These are phyloP conservation scores for Semotilus atromaculatus DNA, from an alignment of 2,797 vertebrate species.

Conservation along the genomic window DNA sequence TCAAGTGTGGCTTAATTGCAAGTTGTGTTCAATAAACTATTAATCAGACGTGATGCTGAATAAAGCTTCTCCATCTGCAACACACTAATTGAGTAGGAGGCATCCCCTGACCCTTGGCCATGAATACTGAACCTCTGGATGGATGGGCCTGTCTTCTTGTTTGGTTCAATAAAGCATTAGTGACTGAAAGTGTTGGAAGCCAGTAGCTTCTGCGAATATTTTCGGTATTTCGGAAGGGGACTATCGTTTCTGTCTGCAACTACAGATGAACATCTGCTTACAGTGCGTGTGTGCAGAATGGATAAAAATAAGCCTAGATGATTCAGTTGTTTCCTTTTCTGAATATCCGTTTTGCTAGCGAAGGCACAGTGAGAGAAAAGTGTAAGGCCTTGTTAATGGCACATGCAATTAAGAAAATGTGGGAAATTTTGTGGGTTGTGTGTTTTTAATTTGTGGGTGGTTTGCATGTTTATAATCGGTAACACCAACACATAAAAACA, in stretches of 20 bases:
- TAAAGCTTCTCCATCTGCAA: slow-evolving; percentile 43
- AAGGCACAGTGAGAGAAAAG: background rate
- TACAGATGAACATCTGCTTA: slow-evolving; percentile 41
- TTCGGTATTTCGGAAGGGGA: background rate
- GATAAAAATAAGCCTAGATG: slow-evolving; percentile 41
- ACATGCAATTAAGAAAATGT: slow-evolving; percentile 14
- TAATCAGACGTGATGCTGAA: slow-evolving; percentile 47
- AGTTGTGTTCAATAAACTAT: slow-evolving; percentile 70
- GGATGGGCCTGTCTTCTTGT: slow-evolving; percentile 36
- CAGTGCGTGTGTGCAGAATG: background rate
- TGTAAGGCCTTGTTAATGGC: slow-evolving; percentile 9
- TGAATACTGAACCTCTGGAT: slow-evolving; percentile 21
- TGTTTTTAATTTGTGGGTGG: slow-evolving; percentile 2
- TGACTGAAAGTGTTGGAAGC: slow-evolving; percentile 5
- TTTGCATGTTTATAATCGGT: background rate
- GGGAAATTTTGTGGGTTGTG: background rate
- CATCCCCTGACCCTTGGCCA: slow-evolving; percentile 37
- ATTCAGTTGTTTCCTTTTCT: slow-evolving; percentile 28
- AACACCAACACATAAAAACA: background rate
- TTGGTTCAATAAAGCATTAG: slow-evolving; percentile 37
- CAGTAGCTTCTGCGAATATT: slow-evolving; percentile 7
- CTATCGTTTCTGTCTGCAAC: background rate
- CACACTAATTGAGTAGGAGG: slow-evolving; percentile 45
- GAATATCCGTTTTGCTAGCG: slow-evolving; percentile 5
- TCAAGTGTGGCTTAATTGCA: slow-evolving; percentile 70